Conservation (phyloP, 1,140 invertebrate species). For the Psilanteris sp. region DNA sequence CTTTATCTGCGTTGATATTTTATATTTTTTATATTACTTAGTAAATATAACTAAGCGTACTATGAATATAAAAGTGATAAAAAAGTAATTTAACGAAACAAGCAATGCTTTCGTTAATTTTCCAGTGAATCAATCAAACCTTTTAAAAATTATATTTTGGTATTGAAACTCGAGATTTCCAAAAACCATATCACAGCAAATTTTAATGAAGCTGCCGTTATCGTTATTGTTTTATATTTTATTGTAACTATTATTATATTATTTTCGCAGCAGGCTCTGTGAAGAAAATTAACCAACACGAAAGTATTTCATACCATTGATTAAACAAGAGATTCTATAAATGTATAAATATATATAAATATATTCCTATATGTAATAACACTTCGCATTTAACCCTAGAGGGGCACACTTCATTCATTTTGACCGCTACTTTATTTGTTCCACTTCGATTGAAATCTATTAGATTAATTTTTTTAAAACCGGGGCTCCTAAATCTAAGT, state of each 20-base stretch:
- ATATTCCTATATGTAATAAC: slow-evolving; percentile 22
- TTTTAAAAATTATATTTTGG: too few relatives aligned
- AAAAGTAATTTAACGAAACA: too few relatives aligned
- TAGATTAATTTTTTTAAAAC: slow-evolving; percentile 2
- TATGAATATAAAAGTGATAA: too few relatives aligned
- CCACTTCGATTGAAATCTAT: background rate
- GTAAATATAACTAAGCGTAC: too few relatives aligned
- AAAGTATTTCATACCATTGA: slow-evolving; percentile 55
- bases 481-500: slow-evolving; percentile 4
- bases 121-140: too few relatives aligned
- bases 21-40: too few relatives aligned
- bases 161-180: slow-evolving; percentile 26
- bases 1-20: too few relatives aligned
- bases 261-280: slow-evolving; percentile 62
- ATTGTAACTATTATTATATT: slow-evolving; percentile 46
- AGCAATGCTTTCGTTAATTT: too few relatives aligned
- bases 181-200: background rate
- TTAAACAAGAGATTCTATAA: slow-evolving; percentile 26
- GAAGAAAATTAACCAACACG: slow-evolving; percentile 41
- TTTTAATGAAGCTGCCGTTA: slow-evolving; percentile 29
- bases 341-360: slow-evolving; percentile 32
- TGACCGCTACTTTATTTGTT: slow-evolving; percentile 1
- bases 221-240: slow-evolving; percentile 56
- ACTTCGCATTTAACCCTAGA: slow-evolving; percentile 51
- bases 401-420: slow-evolving; percentile 21